Percentiles rank a stretch among this genome's conserved stretches.
Conservation (phyloP, 2,113 vertebrate genomes). For the Labeo catla region DNA sequence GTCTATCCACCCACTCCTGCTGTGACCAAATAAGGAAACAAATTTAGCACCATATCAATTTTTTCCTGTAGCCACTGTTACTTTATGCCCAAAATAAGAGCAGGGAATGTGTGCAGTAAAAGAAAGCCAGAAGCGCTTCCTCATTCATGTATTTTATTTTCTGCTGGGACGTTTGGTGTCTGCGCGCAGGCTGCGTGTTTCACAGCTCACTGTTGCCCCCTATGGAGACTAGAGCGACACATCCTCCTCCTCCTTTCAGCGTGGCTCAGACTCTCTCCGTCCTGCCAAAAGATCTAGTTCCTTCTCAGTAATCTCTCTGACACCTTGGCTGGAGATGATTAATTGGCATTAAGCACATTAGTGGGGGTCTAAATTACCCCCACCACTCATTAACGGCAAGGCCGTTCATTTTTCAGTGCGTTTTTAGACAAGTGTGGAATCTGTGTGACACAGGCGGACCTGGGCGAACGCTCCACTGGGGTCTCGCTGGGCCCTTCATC, state of each 20-base stretch:
- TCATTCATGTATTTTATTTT: conserved; percentile 33
- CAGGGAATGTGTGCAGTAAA: conserved; percentile 32
- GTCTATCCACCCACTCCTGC: neutral
- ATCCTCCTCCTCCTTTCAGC: neutral
- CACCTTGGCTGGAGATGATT: conserved; percentile 71
- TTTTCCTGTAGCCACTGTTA: conserved; percentile 28
- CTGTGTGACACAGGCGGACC: conserved; percentile 54
- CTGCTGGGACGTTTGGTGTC: neutral
- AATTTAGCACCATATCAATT: conserved; percentile 36
- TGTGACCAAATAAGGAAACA: conserved; percentile 43
- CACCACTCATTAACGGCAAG: conserved; percentile 68
- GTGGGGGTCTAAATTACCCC: conserved; percentile 71
- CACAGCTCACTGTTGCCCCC: conserved; percentile 58
- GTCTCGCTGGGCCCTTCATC: conserved; percentile 44
- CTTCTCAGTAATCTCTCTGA: conserved; percentile 75
- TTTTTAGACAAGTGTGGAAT: conserved; percentile 60
- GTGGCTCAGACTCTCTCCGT: conserved; percentile 55
- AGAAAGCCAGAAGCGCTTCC: conserved; percentile 22
- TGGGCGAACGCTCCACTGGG: conserved; percentile 27
- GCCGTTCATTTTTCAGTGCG: conserved; percentile 59
- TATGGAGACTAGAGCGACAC: conserved; percentile 45
- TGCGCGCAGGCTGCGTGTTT: neutral
- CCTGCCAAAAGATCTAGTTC: conserved; percentile 68
- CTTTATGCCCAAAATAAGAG: conserved; percentile 46
- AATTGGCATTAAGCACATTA: conserved; percentile 75